These are phyloP conservation scores for Ditylenchus dipsaci DNA, from an alignment of 1,140 invertebrate species.

Conservation along the genomic window DNA sequence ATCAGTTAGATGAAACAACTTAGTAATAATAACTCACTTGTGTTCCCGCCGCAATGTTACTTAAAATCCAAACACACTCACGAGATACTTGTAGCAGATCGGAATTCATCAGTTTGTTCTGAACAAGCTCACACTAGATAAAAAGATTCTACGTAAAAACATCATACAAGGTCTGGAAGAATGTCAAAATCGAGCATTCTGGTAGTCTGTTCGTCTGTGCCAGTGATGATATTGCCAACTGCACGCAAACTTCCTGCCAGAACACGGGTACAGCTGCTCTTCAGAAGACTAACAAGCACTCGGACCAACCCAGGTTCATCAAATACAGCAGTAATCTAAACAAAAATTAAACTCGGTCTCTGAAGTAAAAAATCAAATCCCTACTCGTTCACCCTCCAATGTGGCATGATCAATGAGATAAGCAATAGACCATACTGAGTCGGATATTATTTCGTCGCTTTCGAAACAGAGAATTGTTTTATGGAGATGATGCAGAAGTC, in stretches of 20 bases:
- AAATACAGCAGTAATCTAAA: slow-evolving; percentile 17
- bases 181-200: slow-evolving; percentile 19
- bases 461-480: slow-evolving; percentile 4
- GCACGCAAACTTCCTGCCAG: neutral
- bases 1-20: neutral
- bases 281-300: slow-evolving; percentile 13
- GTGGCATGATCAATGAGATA: slow-evolving; percentile 23
- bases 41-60: slow-evolving; percentile 27
- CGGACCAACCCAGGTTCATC: slow-evolving; percentile 12
- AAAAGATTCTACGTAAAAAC: slow-evolving; percentile 6
- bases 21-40: neutral
- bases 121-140: neutral
- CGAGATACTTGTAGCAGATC: slow-evolving; percentile 14
- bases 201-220: slow-evolving; percentile 26
- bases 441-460: slow-evolving; percentile 23
- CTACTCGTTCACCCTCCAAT: slow-evolving; percentile 17
- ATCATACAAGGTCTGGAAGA: slow-evolving; percentile 12
- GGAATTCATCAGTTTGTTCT: slow-evolving; percentile 21
- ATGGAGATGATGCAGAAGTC: slow-evolving; percentile 15
- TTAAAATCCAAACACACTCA: slow-evolving; percentile 24
- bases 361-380: neutral
- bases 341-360: neutral
- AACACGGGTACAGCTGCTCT: slow-evolving; percentile 15
- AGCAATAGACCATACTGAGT: slow-evolving; percentile 25
- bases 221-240: slow-evolving; percentile 23